Percentiles rank a stretch among this genome's conserved stretches.
These are phyloP conservation scores for Plestiodon gilberti DNA, from an alignment of 2,113 vertebrate genomes.

Conservation along the genomic window DNA sequence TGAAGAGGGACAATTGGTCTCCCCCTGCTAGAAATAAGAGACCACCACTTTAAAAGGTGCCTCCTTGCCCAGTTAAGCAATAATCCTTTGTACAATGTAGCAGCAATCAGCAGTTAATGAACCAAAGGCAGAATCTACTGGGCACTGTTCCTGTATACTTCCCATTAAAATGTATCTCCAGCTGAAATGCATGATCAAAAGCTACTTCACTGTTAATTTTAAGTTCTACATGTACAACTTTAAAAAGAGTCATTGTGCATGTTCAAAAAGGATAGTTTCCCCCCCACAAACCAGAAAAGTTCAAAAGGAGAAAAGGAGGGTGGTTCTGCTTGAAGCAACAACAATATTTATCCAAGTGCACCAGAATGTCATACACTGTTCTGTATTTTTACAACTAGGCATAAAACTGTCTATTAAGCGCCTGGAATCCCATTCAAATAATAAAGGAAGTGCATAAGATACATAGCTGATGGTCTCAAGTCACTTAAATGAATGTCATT, in stretches of 20 bases:
- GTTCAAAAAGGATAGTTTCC: background rate
- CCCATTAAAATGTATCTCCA: background rate
- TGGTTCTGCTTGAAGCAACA: rapidly evolving
- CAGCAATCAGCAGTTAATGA: rapidly evolving
- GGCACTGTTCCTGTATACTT: background rate
- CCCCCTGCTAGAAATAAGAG: too few species aligned
- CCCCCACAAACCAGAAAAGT: background rate
- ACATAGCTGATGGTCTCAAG: background rate
- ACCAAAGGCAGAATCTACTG: background rate
- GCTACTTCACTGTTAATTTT: background rate
- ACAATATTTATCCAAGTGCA: background rate
- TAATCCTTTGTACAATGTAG: background rate
- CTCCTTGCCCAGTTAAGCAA: too few species aligned
- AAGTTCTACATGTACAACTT: background rate
- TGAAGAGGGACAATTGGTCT: too few species aligned
- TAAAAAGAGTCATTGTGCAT: background rate
- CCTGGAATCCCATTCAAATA: background rate
- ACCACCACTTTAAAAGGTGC: too few species aligned
- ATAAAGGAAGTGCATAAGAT: constrained; percentile 10
- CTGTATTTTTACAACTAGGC: background rate
- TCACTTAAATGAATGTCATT: background rate
- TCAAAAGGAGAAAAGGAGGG: background rate
- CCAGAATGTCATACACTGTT: background rate
- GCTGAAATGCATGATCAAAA: background rate
- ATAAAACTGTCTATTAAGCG: background rate